Evolutionary conservation across 2,888 invertebrate genomes (phyloP), one percentile per base, ranked within the genome.

Genomic region (Apodemia zela): DNA sequence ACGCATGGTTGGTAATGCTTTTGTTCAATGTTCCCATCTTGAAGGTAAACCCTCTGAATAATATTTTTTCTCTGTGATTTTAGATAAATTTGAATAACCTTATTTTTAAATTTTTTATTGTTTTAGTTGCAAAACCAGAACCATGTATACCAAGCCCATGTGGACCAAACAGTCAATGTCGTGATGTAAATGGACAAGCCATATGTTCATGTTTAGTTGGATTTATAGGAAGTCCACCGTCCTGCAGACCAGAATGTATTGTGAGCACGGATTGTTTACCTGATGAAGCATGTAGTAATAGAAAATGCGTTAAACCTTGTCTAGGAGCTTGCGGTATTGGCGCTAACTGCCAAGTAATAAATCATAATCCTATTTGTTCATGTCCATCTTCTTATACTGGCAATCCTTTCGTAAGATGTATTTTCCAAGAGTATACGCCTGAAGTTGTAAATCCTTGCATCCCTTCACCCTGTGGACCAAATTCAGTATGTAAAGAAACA

Each of bases 261-360:
- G 92, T 94, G 5, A 96, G 95, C 78, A 93, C 95, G 0, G 96
- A 97, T 79, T 97, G 97, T 81, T 81, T 94, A 5, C 93, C 94
- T 59, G 94, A 93, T 70, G 93, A 95, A 85, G 95, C 96, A 5
- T 97, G 96, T 75, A 94, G 93, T 63, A 96, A 96, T 77, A 95
- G 95, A 78, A 96, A 95, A 85, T 97, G 97, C 78, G 89, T 94
- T 38, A 94, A 97, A 80, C 97, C 97, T n/a, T 97, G 97, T 75
- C 94, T 93, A 63, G 96, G 96, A 72, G 94, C 95, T n/a, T 97
- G 97, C 77, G 97, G 97, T 25, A 88, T 95, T 35, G 91, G 90
- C 69, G 96, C 97, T 3, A 91, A 93, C 70, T 97, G 97, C 77
- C 93, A 95, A 84, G 95, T 97, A 35, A 94, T 96, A 60, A 96